Evolutionary conservation across 2,797 vertebrate genomes (phyloP).

Genomic region (Lacerta viridis): DNA sequence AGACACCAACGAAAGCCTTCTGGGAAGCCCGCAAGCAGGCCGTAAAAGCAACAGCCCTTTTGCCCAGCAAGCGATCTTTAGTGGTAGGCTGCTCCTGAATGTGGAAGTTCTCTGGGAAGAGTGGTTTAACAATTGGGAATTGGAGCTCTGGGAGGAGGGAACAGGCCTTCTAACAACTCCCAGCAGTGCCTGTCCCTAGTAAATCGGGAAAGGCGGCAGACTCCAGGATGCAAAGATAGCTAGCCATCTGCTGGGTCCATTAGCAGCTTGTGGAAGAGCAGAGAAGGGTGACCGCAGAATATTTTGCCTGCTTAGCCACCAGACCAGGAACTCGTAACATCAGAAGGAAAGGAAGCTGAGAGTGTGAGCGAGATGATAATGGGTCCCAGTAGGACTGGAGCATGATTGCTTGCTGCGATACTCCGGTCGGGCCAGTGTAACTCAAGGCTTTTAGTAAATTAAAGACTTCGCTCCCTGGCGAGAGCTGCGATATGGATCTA

Average conservation of each 20-base stretch:
- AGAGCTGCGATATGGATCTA: background rate
- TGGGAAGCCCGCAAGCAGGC: too few species aligned
- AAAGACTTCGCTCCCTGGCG: constrained; percentile 17
- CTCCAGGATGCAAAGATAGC: background rate
- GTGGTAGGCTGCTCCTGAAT: too few species aligned
- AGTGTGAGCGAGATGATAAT: background rate
- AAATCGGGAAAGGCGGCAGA: background rate
- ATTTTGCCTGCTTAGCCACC: background rate
- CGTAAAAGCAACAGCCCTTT: too few species aligned
- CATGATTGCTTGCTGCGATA: background rate
- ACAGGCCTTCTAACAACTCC: background rate
- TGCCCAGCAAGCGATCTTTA: too few species aligned
- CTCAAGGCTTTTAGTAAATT: constrained; percentile 41
- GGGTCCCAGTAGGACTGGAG: background rate
- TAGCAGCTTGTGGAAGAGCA: background rate
- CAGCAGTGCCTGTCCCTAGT: background rate
- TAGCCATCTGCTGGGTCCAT: background rate
- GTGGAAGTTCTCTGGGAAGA: too few species aligned
- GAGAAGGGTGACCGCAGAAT: background rate
- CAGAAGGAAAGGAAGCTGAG: background rate
- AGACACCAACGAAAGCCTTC: too few species aligned
- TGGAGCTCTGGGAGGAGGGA: too few species aligned
- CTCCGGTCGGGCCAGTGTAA: constrained; percentile 12
- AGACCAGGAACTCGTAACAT: background rate
- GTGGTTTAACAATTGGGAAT: too few species aligned